phyloP scores from a whole-genome alignment of 2,888 invertebrate species.

The Thymelicus acteon region DNA sequence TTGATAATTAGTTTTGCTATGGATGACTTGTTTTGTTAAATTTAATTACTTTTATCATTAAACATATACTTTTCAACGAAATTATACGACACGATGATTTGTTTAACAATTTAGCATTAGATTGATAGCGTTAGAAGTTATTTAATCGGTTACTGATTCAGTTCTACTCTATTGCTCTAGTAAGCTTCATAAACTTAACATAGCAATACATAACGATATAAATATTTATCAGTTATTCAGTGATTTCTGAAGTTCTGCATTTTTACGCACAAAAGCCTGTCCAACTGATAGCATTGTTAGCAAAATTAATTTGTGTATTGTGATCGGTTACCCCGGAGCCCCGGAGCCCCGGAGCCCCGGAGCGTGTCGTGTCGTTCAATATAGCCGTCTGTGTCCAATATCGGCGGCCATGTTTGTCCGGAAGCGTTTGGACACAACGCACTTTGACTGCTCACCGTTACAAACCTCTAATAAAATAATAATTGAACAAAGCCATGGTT shows the following conservation, averaged over 20 bases:
- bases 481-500: background rate
- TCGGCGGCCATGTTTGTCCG: background rate
- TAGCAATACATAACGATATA: too few species aligned
- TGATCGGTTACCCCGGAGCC: background rate
- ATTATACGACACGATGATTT: too few species aligned
- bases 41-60: background rate
- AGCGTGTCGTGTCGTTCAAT: constrained; percentile 5
- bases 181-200: too few species aligned
- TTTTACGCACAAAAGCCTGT: background rate
- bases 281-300: background rate
- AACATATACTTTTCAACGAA: too few species aligned
- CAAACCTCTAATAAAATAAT: background rate
- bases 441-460: background rate
- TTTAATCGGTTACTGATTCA: too few species aligned
- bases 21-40: constrained; percentile 1
- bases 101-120: too few species aligned
- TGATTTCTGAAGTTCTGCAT: background rate
- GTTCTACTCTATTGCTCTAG: too few species aligned
- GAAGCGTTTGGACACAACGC: background rate
- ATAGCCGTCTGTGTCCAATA: background rate
- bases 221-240: too few species aligned
- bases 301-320: background rate
- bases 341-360: background rate
- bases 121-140: too few species aligned
- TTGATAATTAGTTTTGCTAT: constrained; percentile 5